Evolutionary conservation across 1,140 invertebrate genomes (phyloP).

Genomic region (Cyphomyrmex costatus): DNA sequence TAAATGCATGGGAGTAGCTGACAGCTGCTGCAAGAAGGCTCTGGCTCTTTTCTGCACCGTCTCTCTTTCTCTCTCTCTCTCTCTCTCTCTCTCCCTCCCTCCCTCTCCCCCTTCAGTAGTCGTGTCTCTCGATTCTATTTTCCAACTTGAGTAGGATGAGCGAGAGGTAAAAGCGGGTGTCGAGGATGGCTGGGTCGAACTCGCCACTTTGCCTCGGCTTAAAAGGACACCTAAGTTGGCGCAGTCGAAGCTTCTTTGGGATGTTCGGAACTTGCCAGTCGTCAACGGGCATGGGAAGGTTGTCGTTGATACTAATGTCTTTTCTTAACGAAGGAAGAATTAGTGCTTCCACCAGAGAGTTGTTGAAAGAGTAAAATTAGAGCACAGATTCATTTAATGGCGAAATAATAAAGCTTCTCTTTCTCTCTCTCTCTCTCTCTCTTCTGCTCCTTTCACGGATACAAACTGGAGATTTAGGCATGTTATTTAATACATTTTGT

Average conservation of each 20-base stretch:
- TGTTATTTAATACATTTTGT: background rate
- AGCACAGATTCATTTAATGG: constrained; percentile 58
- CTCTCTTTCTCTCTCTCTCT: constrained; percentile 3
- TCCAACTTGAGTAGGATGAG: constrained; percentile 41
- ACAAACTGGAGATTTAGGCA: background rate
- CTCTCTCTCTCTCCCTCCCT: background rate
- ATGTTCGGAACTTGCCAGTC: constrained; percentile 68
- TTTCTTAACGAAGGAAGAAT: constrained; percentile 63
- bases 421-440: background rate
- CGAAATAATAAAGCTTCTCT: constrained; percentile 39
- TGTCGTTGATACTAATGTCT: constrained; percentile 62
- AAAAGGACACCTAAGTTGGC: constrained; percentile 68
- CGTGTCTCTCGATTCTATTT: constrained; percentile 66
- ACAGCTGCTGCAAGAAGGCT: constrained; percentile 52
- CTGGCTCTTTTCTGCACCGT: background rate
- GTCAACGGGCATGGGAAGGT: constrained; percentile 39
- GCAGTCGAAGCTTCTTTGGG: constrained; percentile 67
- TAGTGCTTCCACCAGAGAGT: constrained; percentile 48
- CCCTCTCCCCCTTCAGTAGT: constrained; percentile 18
- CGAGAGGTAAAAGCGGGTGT: constrained; percentile 42
- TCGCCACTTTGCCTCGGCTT: constrained; percentile 69
- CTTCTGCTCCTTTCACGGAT: background rate
- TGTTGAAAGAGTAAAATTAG: constrained; percentile 54
- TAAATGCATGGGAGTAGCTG: constrained; percentile 60
- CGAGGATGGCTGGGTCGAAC: constrained; percentile 63